Evolutionary conservation across 1,140 invertebrate genomes (phyloP).

Genomic region (Papilio polytes): DNA sequence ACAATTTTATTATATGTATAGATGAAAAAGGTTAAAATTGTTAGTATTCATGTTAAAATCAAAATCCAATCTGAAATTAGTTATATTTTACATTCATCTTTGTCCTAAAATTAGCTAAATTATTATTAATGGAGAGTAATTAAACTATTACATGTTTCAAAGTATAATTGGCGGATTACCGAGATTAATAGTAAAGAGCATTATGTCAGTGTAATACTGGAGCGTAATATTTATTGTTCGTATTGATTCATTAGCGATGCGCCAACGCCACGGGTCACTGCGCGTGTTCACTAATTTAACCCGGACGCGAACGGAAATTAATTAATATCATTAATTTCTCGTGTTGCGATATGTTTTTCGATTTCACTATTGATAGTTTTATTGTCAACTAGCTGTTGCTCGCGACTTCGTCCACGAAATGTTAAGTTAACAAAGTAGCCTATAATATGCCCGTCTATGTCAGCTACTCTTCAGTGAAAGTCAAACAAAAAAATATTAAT

Average conservation of each 20-base stretch:
- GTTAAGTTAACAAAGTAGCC: too few species aligned
- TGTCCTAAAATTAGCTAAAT: background rate
- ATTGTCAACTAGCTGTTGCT: too few species aligned
- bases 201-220: background rate
- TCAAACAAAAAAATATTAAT: too few species aligned
- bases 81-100: background rate
- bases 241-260: slow-evolving; percentile 42
- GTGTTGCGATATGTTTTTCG: background rate
- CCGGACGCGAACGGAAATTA: slow-evolving; percentile 39
- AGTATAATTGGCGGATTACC: background rate
- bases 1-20: too few species aligned
- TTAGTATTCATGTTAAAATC: background rate
- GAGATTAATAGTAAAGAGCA: background rate
- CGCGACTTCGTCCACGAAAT: too few species aligned
- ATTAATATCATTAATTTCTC: slow-evolving; percentile 11
- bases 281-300: slow-evolving; percentile 43
- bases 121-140: background rate
- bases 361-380: background rate
- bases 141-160: background rate
- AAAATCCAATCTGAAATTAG: background rate
- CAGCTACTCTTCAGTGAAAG: too few species aligned
- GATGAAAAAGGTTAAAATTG: too few species aligned
- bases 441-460: too few species aligned
- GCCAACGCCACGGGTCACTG: slow-evolving; percentile 44
- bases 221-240: background rate